A percentile compares a stretch with the other conserved stretches of the same genome.
These are phyloP conservation scores for human DNA, from an alignment of 2,113 vertebrate genomes.

Conservation along the genomic window GRCh38 chr11:68615501-68616000, in stretches of 20 bases:
- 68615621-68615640: not conserved
- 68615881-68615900: too few relatives aligned
- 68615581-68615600: accelerated
- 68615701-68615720: accelerated
- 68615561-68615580: accelerated
- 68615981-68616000: too few relatives aligned
- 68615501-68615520: accelerated
- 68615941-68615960: too few relatives aligned
- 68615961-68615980: accelerated
- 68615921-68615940: not conserved
- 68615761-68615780: not conserved
- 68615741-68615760: not conserved
- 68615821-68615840: too few relatives aligned
- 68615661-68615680: accelerated
- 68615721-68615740: not conserved
- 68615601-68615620: not conserved
- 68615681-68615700: not conserved
- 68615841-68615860: too few relatives aligned
- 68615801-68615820: accelerated
- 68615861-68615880: too few relatives aligned
- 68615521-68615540: accelerated
- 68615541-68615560: accelerated
- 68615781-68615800: accelerated
- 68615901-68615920: too few relatives aligned
- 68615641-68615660: accelerated